These are phyloP conservation scores for Nothura maculosa DNA, from an alignment of 2,797 vertebrate species.

Conservation along the genomic window DNA sequence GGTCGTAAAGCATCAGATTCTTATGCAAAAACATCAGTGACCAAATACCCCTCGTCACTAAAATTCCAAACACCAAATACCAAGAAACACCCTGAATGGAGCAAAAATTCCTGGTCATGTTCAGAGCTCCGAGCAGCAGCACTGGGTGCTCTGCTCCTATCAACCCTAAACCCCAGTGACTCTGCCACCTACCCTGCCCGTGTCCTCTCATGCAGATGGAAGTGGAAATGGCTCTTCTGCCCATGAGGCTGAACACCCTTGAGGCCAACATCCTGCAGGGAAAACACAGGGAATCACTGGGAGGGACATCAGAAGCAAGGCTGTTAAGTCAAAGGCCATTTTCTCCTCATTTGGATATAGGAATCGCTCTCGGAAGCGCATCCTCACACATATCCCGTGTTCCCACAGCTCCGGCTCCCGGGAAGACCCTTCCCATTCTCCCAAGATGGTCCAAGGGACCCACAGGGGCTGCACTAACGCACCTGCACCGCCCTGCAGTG, in stretches of 20 bases:
- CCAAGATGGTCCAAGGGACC: no score
- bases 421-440: no score
- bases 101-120: not conserved
- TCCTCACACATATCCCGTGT: rapidly evolving
- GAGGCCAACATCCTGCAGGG: conserved; percentile 90
- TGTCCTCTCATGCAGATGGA: conserved; percentile 90
- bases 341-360: rapidly evolving
- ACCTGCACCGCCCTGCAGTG: not conserved
- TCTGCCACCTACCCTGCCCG: conserved; percentile 86
- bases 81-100: not conserved
- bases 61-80: not conserved
- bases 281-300: not conserved
- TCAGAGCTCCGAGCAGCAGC: not conserved
- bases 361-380: rapidly evolving
- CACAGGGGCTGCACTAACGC: rapidly evolving
- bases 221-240: conserved; percentile 91
- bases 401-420: rapidly evolving
- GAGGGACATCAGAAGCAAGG: rapidly evolving
- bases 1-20: not conserved
- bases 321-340: not conserved
- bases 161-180: no score
- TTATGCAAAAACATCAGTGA: no score
- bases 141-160: rapidly evolving
- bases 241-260: conserved; percentile 87
- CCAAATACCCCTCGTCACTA: not conserved